Conservation (phyloP, 1,140 invertebrate species). For the Agraylea sexmaculata region DNA sequence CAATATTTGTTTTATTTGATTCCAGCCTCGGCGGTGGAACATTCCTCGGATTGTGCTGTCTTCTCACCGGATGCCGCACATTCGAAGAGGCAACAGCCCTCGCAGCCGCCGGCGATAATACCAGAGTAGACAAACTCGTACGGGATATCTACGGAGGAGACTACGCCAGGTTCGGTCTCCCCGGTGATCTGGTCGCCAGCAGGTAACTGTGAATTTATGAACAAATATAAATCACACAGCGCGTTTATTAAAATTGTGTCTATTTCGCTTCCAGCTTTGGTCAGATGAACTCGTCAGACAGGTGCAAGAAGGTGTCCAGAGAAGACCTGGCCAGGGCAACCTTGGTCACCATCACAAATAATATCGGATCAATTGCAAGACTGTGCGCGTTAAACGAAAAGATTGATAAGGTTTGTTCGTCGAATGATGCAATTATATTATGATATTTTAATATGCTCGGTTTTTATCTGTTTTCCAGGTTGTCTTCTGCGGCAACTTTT, state of each 20-base stretch:
- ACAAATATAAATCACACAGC: no score
- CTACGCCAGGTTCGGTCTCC: conserved; percentile 82
- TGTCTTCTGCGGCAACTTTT: conserved; percentile 96
- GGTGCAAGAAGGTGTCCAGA: conserved; percentile 61
- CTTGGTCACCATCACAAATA: conserved; percentile 96
- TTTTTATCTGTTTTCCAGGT: conserved; percentile 50
- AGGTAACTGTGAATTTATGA: conserved; percentile 51
- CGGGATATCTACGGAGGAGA: conserved; percentile 96
- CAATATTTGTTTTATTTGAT: conserved; percentile 12
- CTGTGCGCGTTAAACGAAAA: conserved; percentile 94
- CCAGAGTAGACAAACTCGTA: conserved; percentile 90
- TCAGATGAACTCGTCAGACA: conserved; percentile 87
- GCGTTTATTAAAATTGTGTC: conserved; percentile 1
- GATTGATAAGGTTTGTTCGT: conserved; percentile 59
- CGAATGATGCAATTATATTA: conserved; percentile 3
- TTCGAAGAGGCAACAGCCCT: conserved; percentile 97
- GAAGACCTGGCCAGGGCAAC: conserved; percentile 92
- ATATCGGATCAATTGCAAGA: conserved; percentile 94
- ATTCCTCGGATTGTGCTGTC: conserved; percentile 90
- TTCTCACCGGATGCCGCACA: conserved; percentile 88
- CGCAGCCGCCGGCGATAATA: conserved; percentile 87
- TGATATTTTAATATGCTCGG: not conserved
- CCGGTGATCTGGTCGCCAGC: conserved; percentile 90
- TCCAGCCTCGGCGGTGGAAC: conserved; percentile 92
- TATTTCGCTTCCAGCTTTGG: conserved; percentile 67